Evolutionary conservation across 2,113 vertebrate species (phyloP).

Genomic region (Perognathus longimembris): DNA sequence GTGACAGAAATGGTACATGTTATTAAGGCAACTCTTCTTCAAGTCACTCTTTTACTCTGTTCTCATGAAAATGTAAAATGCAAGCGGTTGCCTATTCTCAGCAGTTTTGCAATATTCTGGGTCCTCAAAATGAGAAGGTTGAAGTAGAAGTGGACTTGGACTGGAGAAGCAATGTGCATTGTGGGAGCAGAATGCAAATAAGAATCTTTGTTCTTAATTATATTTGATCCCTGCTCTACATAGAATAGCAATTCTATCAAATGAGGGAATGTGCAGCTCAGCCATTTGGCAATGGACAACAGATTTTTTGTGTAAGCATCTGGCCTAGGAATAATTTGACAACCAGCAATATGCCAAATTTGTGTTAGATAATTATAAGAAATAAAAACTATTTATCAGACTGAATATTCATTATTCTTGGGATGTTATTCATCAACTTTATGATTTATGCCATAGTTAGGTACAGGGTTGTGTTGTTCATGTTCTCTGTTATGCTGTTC

Average conservation of each 20-base stretch:
- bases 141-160: background rate
- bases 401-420: conserved; percentile 65
- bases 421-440: conserved; percentile 43
- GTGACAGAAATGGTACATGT: conserved; percentile 1
- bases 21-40: background rate
- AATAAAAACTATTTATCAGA: conserved; percentile 56
- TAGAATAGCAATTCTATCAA: conserved; percentile 56
- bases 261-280: conserved; percentile 46
- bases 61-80: conserved; percentile 58
- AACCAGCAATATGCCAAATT: conserved; percentile 71
- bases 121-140: background rate
- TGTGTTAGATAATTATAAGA: conserved; percentile 64
- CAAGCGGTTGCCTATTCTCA: background rate
- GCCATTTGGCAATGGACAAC: conserved; percentile 68
- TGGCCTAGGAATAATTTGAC: conserved; percentile 74
- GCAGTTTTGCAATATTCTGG: background rate
- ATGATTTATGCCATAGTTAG: conserved; percentile 56
- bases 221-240: conserved; percentile 44
- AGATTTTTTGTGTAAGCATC: conserved; percentile 74
- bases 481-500: background rate
- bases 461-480: background rate
- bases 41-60: background rate
- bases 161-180: background rate
- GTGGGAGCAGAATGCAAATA: conserved; percentile 29
- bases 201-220: conserved; percentile 42